Evolutionary conservation across 2,113 vertebrate species (phyloP).

Genomic region (Pantherophis guttatus): DNA sequence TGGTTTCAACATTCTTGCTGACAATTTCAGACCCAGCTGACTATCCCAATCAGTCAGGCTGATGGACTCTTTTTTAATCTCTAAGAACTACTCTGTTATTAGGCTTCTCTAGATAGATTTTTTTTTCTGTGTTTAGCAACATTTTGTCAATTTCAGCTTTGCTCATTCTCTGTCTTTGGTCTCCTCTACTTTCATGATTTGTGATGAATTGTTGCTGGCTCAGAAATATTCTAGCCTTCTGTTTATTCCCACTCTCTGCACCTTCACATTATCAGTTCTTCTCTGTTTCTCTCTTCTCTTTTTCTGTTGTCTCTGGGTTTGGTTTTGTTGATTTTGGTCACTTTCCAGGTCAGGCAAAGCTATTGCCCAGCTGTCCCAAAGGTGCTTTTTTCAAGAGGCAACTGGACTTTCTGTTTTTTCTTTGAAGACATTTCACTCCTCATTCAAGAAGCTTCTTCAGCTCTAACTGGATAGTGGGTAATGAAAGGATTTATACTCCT

Average conservation of each 20-base stretch:
- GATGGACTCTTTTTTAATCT: background rate
- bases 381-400: too few relatives aligned
- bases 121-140: background rate
- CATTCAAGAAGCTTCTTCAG: too few relatives aligned
- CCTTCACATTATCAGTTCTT: background rate
- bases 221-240: background rate
- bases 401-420: too few relatives aligned
- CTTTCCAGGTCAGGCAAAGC: background rate
- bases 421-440: too few relatives aligned
- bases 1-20: background rate
- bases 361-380: background rate
- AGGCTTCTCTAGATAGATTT: background rate
- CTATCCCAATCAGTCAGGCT: background rate
- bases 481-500: too few relatives aligned
- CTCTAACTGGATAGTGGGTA: too few relatives aligned
- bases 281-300: background rate
- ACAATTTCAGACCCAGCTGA: background rate
- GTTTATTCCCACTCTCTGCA: background rate
- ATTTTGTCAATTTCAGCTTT: background rate
- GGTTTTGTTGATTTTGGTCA: background rate
- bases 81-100: background rate
- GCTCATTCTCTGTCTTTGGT: background rate
- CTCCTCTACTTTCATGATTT: background rate
- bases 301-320: background rate
- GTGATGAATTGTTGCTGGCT: background rate